phyloP scores from a whole-genome alignment of 1,140 invertebrate species.

The Drosophila chauvacae region DNA sequence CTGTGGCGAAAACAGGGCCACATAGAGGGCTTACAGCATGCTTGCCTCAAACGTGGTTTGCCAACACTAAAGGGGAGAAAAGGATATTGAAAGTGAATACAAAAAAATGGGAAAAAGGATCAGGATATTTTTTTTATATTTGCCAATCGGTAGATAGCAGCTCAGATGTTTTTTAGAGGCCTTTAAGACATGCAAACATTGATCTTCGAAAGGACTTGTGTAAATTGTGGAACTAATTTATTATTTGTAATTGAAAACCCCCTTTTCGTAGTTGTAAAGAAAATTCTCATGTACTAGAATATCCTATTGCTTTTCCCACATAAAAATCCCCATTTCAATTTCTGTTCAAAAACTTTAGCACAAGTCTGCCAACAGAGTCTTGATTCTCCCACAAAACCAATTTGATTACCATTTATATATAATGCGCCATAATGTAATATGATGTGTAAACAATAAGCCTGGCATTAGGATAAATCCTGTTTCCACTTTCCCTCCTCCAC shows the following conservation, averaged over 20 bases:
- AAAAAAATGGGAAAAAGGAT: neutral
- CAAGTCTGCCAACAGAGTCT: slow-evolving; percentile 16
- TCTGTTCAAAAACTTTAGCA: neutral
- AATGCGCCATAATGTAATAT: slow-evolving; percentile 56
- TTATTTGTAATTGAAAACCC: neutral
- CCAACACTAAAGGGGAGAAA: slow-evolving; percentile 1
- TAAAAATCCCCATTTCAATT: neutral
- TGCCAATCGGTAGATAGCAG: neutral
- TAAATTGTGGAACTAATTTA: too few species aligned
- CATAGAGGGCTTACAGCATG: slow-evolving; percentile 8
- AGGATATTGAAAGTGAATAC: neutral
- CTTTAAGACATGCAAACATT: neutral
- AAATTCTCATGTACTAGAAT: neutral
- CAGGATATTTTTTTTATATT: neutral
- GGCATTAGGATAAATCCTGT: slow-evolving; percentile 41
- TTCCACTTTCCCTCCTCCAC: slow-evolving; percentile 13
- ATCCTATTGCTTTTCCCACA: neutral
- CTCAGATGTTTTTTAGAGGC: neutral
- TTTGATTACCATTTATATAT: slow-evolving; percentile 48
- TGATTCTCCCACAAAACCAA: slow-evolving; percentile 29
- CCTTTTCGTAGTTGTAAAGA: neutral
- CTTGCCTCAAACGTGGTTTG: slow-evolving; percentile 5
- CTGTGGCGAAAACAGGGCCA: slow-evolving; percentile 13
- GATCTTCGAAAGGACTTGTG: too few species aligned
- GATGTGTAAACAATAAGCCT: slow-evolving; percentile 49